Percentiles rank a stretch among this genome's conserved stretches.
Conservation (phyloP, 2,113 vertebrate genomes). For the Colossoma macropomum region DNA sequence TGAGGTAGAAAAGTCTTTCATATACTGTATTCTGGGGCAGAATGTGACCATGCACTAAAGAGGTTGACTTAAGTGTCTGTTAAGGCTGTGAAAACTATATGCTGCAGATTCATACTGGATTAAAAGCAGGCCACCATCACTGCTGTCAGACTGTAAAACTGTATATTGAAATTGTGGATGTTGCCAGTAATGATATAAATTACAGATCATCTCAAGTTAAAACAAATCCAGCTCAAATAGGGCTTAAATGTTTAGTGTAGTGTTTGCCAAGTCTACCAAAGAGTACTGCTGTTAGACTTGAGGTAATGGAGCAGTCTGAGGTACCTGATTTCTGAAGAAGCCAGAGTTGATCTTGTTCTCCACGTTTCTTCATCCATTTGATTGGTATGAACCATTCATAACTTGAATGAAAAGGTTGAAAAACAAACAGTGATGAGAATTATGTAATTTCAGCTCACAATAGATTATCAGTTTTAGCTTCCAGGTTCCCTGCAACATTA, state of each 20-base stretch:
- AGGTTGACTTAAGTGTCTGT: background rate
- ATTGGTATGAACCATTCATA: conserved; percentile 89
- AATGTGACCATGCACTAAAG: too few relatives aligned
- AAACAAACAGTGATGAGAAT: background rate
- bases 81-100: too few relatives aligned
- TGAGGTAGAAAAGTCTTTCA: too few relatives aligned
- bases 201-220: background rate
- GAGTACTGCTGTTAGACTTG: too few relatives aligned
- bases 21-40: too few relatives aligned
- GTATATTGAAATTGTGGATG: background rate
- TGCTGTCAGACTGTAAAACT: background rate
- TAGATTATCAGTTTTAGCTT: background rate
- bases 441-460: background rate
- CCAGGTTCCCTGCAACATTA: too few relatives aligned
- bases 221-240: background rate
- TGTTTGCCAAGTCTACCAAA: background rate
- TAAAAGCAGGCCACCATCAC: background rate
- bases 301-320: background rate
- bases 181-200: background rate
- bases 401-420: conserved; percentile 67
- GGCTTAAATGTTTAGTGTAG: background rate
- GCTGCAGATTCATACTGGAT: background rate
- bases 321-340: conserved; percentile 75
- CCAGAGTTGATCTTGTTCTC: conserved; percentile 68
- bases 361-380: conserved; percentile 70